Evolutionary conservation across 2,888 invertebrate genomes (phyloP).

Genomic region (Dione vanillae): DNA sequence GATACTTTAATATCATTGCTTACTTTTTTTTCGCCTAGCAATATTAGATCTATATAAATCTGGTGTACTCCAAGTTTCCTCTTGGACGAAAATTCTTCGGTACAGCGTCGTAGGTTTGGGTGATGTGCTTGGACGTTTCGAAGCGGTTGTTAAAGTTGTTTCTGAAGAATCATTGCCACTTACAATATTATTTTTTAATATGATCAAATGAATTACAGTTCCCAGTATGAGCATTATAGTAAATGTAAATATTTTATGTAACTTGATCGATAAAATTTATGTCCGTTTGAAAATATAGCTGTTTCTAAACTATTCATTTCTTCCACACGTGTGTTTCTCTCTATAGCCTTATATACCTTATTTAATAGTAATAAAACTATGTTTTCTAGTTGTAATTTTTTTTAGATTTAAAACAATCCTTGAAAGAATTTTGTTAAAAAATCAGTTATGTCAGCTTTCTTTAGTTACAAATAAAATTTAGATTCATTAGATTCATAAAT

Average conservation of each 20-base stretch:
- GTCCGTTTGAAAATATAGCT: not conserved
- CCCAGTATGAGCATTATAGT: not conserved
- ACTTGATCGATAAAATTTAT: slow-evolving; percentile 20
- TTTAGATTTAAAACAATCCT: too few relatives aligned
- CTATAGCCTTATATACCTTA: too few relatives aligned
- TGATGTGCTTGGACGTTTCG: slow-evolving; percentile 44
- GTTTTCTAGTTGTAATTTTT: not conserved
- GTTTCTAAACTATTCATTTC: not conserved
- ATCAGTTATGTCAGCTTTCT: too few relatives aligned
- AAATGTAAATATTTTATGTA: not conserved
- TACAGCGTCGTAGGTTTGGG: slow-evolving; percentile 54
- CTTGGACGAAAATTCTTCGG: slow-evolving; percentile 51
- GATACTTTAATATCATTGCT: not conserved
- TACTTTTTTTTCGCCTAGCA: slow-evolving; percentile 36
- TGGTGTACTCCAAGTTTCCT: slow-evolving; percentile 39
- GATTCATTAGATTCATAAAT: too few relatives aligned
- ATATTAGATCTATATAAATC: slow-evolving; percentile 48
- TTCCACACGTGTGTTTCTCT: not conserved
- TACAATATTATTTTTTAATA: slow-evolving; percentile 17
- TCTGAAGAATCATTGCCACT: slow-evolving; percentile 37
- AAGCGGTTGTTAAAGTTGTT: slow-evolving; percentile 53
- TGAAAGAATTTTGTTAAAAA: too few relatives aligned
- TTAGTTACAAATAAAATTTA: too few relatives aligned
- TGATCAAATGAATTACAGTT: not conserved
- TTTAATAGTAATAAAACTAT: too few relatives aligned